Evolutionary conservation across 2,888 invertebrate genomes (phyloP).

Genomic region (Cinara cedri): DNA sequence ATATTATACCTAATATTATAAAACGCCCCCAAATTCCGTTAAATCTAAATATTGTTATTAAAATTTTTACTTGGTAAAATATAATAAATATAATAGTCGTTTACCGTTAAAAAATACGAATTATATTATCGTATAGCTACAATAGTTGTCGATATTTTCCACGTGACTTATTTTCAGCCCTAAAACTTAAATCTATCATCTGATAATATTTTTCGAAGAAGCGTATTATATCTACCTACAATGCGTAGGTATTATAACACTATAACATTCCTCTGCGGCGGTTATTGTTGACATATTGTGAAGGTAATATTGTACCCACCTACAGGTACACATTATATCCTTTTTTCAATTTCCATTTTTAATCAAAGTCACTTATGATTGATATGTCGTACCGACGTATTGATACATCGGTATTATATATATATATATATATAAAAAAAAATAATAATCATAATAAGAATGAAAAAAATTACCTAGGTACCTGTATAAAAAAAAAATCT

Average conservation of each 20-base stretch:
- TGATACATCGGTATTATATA: slow-evolving; percentile 42
- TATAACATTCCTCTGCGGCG: slow-evolving; percentile 16
- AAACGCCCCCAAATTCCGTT: too few species aligned
- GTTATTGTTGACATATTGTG: slow-evolving; percentile 47
- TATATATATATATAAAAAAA: slow-evolving; percentile 2
- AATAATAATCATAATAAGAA: neutral
- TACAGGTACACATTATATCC: slow-evolving; percentile 5
- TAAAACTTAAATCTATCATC: slow-evolving; percentile 22
- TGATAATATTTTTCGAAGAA: slow-evolving; percentile 16
- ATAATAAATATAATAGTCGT: neutral
- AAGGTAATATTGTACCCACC: slow-evolving; percentile 10
- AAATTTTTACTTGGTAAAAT: too few species aligned
- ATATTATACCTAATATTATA: too few species aligned
- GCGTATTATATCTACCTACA: too few species aligned
- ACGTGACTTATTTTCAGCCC: neutral
- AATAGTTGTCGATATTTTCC: slow-evolving; percentile 10
- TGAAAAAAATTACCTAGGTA: neutral
- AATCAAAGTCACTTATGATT: slow-evolving; percentile 54
- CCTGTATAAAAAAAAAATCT: neutral
- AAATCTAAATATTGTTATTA: too few species aligned
- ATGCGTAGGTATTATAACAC: too few species aligned
- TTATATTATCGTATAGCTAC: neutral
- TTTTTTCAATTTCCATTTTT: slow-evolving; percentile 32
- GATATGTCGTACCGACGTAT: slow-evolving; percentile 38
- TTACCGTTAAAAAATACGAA: neutral